A percentile compares a stretch with the other conserved stretches of the same genome.
These are phyloP conservation scores for Leptodirus hochenwartii DNA, from an alignment of 2,888 invertebrate genomes.

Conservation along the genomic window DNA sequence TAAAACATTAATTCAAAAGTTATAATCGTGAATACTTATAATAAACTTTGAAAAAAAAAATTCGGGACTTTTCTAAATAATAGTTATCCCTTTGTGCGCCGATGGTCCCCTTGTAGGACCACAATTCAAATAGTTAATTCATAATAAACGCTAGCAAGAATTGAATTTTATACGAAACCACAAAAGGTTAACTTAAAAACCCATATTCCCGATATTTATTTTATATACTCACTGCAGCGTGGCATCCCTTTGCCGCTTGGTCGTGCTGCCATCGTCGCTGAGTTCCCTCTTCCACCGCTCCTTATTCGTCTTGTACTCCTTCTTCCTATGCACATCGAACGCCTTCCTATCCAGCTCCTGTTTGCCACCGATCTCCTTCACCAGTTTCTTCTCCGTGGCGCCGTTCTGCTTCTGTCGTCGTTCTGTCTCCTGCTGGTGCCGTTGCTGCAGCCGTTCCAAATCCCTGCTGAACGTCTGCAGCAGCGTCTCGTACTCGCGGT, in stretches of 20 bases:
- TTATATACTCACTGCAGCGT: slow-evolving; percentile 61
- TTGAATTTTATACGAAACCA: too few relatives aligned
- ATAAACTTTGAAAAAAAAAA: too few relatives aligned
- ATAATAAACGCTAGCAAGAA: too few relatives aligned
- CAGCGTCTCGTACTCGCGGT: slow-evolving; percentile 90
- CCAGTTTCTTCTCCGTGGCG: slow-evolving; percentile 79
- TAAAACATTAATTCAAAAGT: background rate
- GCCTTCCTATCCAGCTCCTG: slow-evolving; percentile 88
- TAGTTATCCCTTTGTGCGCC: too few relatives aligned
- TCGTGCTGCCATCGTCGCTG: slow-evolving; percentile 80
- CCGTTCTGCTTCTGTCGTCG: slow-evolving; percentile 72
- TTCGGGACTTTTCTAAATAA: too few relatives aligned
- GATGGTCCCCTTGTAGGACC: too few relatives aligned
- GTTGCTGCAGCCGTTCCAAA: slow-evolving; percentile 62
- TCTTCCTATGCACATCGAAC: slow-evolving; percentile 83
- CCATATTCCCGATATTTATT: background rate
- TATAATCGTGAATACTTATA: too few relatives aligned
- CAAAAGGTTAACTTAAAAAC: background rate
- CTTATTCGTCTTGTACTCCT: slow-evolving; percentile 92
- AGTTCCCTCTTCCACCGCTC: slow-evolving; percentile 91
- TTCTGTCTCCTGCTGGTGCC: slow-evolving; percentile 62
- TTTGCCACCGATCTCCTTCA: slow-evolving; percentile 74
- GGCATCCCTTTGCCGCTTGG: slow-evolving; percentile 78
- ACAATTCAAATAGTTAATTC: too few relatives aligned
- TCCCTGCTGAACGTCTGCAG: slow-evolving; percentile 85